Evolutionary conservation across 2,888 invertebrate species (phyloP).

Genomic region (Morpho deidamia): DNA sequence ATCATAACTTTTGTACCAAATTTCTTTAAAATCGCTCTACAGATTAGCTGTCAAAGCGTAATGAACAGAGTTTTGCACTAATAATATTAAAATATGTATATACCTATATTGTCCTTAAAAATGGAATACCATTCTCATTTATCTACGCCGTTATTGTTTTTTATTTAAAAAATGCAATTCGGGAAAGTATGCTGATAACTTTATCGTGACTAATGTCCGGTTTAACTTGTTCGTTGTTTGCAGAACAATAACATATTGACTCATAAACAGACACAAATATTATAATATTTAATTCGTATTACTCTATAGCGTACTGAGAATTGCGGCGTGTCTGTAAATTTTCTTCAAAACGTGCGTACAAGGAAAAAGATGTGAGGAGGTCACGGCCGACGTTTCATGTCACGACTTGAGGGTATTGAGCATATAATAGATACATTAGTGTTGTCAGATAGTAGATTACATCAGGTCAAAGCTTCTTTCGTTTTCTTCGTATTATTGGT

Average conservation of each 20-base stretch:
- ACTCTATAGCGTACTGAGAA: constrained; percentile 16
- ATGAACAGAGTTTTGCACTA: too few relatives aligned
- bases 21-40: too few relatives aligned
- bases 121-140: neutral
- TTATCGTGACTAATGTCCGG: constrained; percentile 58
- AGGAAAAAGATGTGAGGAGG: constrained; percentile 13
- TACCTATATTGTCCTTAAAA: too few relatives aligned
- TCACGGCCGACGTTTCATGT: neutral
- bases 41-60: too few relatives aligned
- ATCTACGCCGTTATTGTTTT: constrained; percentile 18
- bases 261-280: constrained; percentile 8
- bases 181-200: constrained; percentile 41
- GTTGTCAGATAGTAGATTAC: too few relatives aligned
- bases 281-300: constrained; percentile 10
- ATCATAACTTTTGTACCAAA: too few relatives aligned
- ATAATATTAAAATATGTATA: too few relatives aligned
- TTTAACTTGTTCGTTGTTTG: constrained; percentile 34
- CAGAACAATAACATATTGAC: constrained; percentile 24
- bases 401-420: neutral
- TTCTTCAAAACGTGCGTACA: constrained; percentile 14
- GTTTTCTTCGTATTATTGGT: too few relatives aligned
- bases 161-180: constrained; percentile 38
- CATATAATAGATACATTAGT: neutral
- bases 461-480: too few relatives aligned
- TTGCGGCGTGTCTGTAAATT: constrained; percentile 17